Evolutionary conservation across 2,113 vertebrate species (phyloP).

Genomic region (Patagioenas fasciata): DNA sequence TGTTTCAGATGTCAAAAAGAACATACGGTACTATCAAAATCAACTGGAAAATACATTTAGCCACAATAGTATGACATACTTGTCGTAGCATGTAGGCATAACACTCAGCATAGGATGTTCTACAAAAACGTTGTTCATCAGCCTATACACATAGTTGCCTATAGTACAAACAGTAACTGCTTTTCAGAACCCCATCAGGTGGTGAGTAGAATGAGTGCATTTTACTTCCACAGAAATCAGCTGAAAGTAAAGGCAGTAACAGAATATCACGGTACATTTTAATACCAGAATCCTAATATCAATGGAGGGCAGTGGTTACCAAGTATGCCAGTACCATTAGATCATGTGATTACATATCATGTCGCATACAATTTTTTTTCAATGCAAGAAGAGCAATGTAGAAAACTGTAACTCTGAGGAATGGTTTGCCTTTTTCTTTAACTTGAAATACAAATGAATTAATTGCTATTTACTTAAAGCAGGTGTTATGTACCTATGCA

Average conservation of each 20-base stretch:
- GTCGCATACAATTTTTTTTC: accelerated
- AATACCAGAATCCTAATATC: background rate
- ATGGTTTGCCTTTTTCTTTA: background rate
- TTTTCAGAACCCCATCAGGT: background rate
- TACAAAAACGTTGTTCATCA: background rate
- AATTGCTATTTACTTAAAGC: background rate
- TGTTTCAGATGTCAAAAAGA: background rate
- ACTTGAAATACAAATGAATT: background rate
- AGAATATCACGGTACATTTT: background rate
- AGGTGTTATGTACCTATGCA: background rate
- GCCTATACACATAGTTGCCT: background rate
- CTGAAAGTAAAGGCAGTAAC: background rate
- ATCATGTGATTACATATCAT: accelerated
- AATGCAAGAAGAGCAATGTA: background rate
- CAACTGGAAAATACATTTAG: background rate
- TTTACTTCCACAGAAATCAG: background rate
- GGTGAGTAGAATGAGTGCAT: background rate
- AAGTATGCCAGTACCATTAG: background rate
- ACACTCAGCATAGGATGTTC: background rate
- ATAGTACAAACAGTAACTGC: background rate
- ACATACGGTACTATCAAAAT: background rate
- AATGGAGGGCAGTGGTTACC: background rate
- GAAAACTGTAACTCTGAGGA: background rate
- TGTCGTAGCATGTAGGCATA: background rate
- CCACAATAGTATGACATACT: background rate